Evolutionary conservation across 2,113 vertebrate species (phyloP).

Genomic region (Zosterops pallidus): DNA sequence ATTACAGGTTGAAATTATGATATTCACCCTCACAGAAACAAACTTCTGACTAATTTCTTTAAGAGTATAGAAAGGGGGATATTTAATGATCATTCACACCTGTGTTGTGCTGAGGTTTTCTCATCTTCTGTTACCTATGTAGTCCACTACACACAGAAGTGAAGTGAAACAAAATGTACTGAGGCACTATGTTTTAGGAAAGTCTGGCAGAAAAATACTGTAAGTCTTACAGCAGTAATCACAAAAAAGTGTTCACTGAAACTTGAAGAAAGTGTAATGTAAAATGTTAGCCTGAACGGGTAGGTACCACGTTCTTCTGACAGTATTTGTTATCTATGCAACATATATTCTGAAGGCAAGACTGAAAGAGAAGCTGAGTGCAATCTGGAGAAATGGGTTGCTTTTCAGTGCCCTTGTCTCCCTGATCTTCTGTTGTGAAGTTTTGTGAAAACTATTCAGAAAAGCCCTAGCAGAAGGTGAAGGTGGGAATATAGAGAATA

Average conservation of each 20-base stretch:
- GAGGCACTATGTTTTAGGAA: background rate
- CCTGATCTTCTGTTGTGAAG: background rate
- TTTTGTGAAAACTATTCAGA: background rate
- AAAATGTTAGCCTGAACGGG: background rate
- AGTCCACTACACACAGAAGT: background rate
- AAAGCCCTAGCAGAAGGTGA: background rate
- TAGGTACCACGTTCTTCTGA: background rate
- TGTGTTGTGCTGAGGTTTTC: background rate
- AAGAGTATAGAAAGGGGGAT: background rate
- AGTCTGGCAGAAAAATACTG: background rate
- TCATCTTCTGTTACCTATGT: background rate
- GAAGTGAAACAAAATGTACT: background rate
- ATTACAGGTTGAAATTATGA: background rate
- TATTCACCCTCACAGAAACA: background rate
- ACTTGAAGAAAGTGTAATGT: background rate
- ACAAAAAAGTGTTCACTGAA: background rate
- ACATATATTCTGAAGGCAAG: background rate
- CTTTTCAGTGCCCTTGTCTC: background rate
- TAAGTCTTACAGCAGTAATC: background rate
- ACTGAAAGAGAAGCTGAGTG: background rate
- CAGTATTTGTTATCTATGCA: background rate
- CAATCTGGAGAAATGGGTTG: background rate
- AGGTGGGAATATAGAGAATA: background rate
- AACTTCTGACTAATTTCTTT: background rate
- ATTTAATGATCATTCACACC: background rate